Base-by-base conservation (phyloP, 1,140 invertebrate species). In the Zaprionus capensis region DNA sequence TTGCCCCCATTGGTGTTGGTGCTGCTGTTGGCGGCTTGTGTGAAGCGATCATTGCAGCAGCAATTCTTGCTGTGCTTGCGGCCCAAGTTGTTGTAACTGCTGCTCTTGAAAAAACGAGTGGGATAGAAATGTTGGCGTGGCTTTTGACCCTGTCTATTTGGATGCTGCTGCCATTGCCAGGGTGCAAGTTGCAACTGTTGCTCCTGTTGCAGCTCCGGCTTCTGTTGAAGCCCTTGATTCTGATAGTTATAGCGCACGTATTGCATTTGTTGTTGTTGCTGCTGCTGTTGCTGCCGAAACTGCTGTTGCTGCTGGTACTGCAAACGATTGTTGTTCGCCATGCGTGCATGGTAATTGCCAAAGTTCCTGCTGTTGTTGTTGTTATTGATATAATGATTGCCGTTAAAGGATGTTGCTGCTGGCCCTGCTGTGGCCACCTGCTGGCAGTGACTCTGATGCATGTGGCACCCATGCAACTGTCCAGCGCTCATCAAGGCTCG, bases 11-110 rank as follows among this genome's bases (percentile, higher is more conserved):
- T 15, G 46, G 53, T 41, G 56, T 11, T 12, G 24, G 2, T 51
- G n/a, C 1, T 51, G 31, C 12, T 62, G 53, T 6, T 26, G 41
- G 4, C 64, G 28, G 14, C 17, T 56, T 31, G 56, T 28, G 9
- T 24, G 14, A 41, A 26, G 36, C 34, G 28, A 11, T 1, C 15
- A 12, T 68, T 68, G 64, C 41, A 56, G 57, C 17, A 59, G 31
- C 64, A 59, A 17, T 72, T 24, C 17, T 66, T 67, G 55, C 56
- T 59, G 41, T 58, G 49, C 31, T 67, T 72, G 41, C 64, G 63
- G 17, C 28, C 5, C 14, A 20, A 17, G 41, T 36, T 58, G 31
- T 14, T 59, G 31, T 36, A 36, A 6, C 12, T n/a, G 20, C 38
- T 66, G 62, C 41, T n/a, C 12, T 72, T 72, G 44, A 41, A 41